Evolutionary conservation across 2,888 invertebrate species (phyloP), one percentile per base, ranked within the genome.

Genomic region (Hypolimnas misippus): DNA sequence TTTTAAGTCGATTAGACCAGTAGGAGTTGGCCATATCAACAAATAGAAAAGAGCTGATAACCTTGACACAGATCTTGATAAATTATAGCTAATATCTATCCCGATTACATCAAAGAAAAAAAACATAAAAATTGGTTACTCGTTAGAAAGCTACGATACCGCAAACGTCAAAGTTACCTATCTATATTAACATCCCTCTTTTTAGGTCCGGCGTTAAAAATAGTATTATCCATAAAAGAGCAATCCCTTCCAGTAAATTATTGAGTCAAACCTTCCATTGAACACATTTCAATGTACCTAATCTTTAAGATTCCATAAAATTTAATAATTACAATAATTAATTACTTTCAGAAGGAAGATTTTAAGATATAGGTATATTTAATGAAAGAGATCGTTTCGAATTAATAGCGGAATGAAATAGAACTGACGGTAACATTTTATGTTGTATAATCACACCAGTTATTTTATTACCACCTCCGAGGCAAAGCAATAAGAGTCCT

Each of bases 401-500:
- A 54, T 60, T 60, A 61, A 55, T 61, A 40, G 49, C 72, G 63
- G 74, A 70, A 76, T 83, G 78, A 81, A 83, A 79, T 72, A 76
- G 71, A 73, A 70, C 70, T 73, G 72, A 70, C 66, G 64, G 68
- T 72, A 73, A 71, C 71, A 63, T 72, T 78, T 79, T 74, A 76
- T 72, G 73, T 76, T 76, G 73, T 72, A 78, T 78, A 78, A 80
- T 82, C 63, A 66, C 60, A 57, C 63, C 62, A 66, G 54, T 58
- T 63, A 61, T 63, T 66, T 66, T 66, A 78, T 80, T 79, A 80
- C 80, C 73, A 75, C 62, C 73, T 80, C 80, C 73, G 75, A 79
- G 81, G 78, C 79, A 79, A 79, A 54, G 68, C 81, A 81, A 82
- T 81, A 82, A 81, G 78, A 81, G 74, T 75, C 79, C 46, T 55